Evolutionary conservation across 1,140 invertebrate genomes (phyloP), one percentile per base, ranked within the genome.

Genomic region (Caerostris darwini): DNA sequence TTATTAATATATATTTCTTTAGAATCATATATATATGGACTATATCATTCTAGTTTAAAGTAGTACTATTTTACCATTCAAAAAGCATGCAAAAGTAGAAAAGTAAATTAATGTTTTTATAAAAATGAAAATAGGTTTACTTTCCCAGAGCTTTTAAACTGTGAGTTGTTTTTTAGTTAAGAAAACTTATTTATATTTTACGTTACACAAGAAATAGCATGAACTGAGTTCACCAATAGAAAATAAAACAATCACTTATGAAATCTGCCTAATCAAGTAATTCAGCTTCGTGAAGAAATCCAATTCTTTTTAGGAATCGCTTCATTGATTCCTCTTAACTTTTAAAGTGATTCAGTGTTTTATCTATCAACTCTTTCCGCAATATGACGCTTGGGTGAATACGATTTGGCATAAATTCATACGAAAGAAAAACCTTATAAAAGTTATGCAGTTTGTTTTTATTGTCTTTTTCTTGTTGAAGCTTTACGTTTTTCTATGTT

Each of bases 301-400:
- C 53, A n/a, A 5, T 10, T 83, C 0, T 57, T 17, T 56, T n/a
- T 58, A n/a, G 0, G 82, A 57, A 83, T 58, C 82, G 82, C 82
- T 19, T 83, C 82, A 83, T 56, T 83, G 82, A 3, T 58, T 83
- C 54, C 8, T 83, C 82, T 57, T 58, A 34, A 10, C 17, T 83
- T 83, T n/a, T 8, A 56, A 83, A 83, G 57, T 83, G 53, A 83
- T 83, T 83, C 82, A 57, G 5, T 83, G 54, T 83, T n/a, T 14
- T 56, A n/a, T 56, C 54, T 19, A 5, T 34, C 34, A 34, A 34
- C 14, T 83, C 54, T 17, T 83, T 57, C 82, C 53, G 82, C 14
- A 87, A 87, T 19, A 6, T 8, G 69, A 77, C 8, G 19, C 19
- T 77, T 77, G 10, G 69, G 19, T 77, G 69, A 77, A 50, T 77